Percentiles rank a stretch among this genome's conserved stretches.
Conservation (phyloP, 2,888 invertebrate species). For the Amphipoea oculea region DNA sequence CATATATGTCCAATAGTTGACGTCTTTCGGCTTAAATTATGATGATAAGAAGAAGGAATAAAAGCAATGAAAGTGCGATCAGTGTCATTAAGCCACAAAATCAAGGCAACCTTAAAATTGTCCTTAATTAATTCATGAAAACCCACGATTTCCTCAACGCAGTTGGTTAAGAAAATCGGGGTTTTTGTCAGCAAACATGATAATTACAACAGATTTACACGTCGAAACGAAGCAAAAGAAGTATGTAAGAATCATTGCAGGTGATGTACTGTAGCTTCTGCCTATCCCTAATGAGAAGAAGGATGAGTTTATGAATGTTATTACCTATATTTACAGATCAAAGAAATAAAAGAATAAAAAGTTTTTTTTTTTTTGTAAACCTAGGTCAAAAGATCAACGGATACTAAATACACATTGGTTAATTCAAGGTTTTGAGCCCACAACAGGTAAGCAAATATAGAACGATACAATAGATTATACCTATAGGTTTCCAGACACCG, state of each 20-base stretch:
- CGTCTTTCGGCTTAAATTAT: too few relatives aligned
- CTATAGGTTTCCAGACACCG: background rate
- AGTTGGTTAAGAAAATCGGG: background rate
- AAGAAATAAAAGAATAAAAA: too few relatives aligned
- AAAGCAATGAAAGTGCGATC: background rate
- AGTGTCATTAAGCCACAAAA: background rate
- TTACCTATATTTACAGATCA: too few relatives aligned
- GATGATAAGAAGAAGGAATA: background rate
- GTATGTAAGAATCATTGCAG: too few relatives aligned
- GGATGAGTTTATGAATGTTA: too few relatives aligned
- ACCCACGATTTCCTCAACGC: background rate
- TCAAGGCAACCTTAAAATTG: background rate
- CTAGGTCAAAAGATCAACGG: background rate
- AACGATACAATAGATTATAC: conserved; percentile 1
- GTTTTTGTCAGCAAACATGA: too few relatives aligned
- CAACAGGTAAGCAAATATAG: background rate
- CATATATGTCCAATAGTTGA: too few relatives aligned
- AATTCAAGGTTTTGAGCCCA: background rate
- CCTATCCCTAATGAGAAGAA: too few relatives aligned
- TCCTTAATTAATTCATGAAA: background rate
- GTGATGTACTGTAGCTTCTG: too few relatives aligned
- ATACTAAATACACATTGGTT: background rate
- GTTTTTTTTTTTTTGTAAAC: background rate
- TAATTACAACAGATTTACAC: too few relatives aligned
- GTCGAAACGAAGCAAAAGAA: too few relatives aligned